These are phyloP conservation scores for Anthoscopus minutus DNA, from an alignment of 2,113 vertebrate genomes.

Conservation along the genomic window DNA sequence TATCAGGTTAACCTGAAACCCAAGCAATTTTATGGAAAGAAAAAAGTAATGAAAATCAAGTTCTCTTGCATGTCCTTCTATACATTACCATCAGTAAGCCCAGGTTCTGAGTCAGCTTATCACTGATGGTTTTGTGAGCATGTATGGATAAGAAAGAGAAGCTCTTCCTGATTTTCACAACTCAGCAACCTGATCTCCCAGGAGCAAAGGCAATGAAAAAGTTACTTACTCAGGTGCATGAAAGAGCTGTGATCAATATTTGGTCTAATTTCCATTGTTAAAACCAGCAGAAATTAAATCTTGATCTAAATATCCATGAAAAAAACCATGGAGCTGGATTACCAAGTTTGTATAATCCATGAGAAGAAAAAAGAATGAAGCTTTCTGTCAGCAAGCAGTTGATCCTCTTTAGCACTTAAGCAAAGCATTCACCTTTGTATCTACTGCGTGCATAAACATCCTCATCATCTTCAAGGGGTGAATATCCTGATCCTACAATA, in stretches of 20 bases:
- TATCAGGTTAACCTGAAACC: constrained; percentile 2
- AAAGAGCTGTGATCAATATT: constrained; percentile 36
- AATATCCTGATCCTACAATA: constrained; percentile 92
- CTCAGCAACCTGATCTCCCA: constrained; percentile 15
- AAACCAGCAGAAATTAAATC: constrained; percentile 5
- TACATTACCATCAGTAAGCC: constrained; percentile 47
- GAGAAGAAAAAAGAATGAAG: constrained; percentile 33
- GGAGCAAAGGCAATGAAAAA: constrained; percentile 13
- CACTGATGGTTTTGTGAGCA: constrained; percentile 29
- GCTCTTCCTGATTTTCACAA: constrained; percentile 58
- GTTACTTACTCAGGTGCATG: constrained; percentile 41
- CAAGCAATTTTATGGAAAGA: neutral
- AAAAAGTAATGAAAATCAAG: constrained; percentile 56
- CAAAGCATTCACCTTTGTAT: constrained; percentile 90
- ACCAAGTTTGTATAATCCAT: constrained; percentile 10
- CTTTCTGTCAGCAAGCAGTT: constrained; percentile 53
- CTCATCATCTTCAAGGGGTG: constrained; percentile 88
- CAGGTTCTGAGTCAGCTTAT: neutral
- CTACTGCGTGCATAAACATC: constrained; percentile 82
- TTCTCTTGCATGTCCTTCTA: constrained; percentile 39
- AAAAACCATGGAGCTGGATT: constrained; percentile 2
- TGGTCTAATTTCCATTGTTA: constrained; percentile 32
- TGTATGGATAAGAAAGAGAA: constrained; percentile 52
- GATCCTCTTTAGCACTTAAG: constrained; percentile 69
- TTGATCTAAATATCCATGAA: neutral